Percentiles rank a stretch among this genome's conserved stretches.
These are phyloP conservation scores for Enteromius fasciolatus DNA, from an alignment of 2,797 vertebrate genomes.

Conservation along the genomic window DNA sequence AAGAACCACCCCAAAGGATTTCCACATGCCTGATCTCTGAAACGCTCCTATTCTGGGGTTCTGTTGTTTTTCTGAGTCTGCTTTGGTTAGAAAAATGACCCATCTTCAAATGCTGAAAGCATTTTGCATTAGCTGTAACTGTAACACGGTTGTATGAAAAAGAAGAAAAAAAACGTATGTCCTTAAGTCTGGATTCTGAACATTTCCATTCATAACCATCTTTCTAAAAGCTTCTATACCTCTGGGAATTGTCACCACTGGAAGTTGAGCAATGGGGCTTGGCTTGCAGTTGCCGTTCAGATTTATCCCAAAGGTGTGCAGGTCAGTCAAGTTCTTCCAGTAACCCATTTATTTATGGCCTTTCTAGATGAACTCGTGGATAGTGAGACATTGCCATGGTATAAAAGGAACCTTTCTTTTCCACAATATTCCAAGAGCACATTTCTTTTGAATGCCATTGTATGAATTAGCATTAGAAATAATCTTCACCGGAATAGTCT, in stretches of 20 bases:
- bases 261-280: neutral
- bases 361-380: neutral
- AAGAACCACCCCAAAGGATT: slow-evolving; percentile 17
- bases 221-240: neutral
- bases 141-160: neutral
- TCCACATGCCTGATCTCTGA: slow-evolving; percentile 22
- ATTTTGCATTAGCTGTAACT: neutral
- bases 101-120: slow-evolving; percentile 15
- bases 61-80: neutral
- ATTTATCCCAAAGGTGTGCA: slow-evolving; percentile 22
- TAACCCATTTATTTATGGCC: slow-evolving; percentile 6
- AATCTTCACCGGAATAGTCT: neutral
- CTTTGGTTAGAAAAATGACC: slow-evolving; percentile 28
- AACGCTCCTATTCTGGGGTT: neutral
- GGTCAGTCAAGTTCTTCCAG: slow-evolving; percentile 8
- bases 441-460: neutral
- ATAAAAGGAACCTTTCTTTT: neutral
- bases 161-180: neutral
- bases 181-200: neutral
- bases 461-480: neutral
- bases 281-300: neutral
- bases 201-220: neutral
- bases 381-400: neutral
- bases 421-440: neutral
- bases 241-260: neutral